Evolutionary conservation across 2,113 vertebrate genomes (phyloP).

Genomic region (Sula dactylatra): DNA sequence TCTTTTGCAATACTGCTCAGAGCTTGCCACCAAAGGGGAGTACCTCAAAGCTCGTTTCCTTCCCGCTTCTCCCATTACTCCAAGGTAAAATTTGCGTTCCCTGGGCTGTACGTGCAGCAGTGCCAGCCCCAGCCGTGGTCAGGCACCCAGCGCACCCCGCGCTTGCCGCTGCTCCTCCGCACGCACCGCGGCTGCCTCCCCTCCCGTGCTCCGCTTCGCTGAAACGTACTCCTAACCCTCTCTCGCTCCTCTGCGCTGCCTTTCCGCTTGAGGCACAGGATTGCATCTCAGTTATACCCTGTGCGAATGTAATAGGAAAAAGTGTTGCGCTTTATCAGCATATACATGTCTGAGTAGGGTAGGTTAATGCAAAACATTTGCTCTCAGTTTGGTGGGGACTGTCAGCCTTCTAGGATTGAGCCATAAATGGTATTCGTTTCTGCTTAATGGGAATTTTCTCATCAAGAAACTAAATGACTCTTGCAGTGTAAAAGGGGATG

Average conservation of each 20-base stretch:
- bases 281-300: neutral
- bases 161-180: neutral
- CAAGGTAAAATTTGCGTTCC: accelerated
- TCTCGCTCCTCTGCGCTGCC: neutral
- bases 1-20: neutral
- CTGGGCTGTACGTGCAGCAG: neutral
- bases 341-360: accelerated
- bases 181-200: neutral
- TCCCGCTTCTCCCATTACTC: neutral
- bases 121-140: neutral
- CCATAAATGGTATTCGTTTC: neutral
- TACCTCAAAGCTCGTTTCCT: neutral
- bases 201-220: neutral
- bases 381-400: neutral
- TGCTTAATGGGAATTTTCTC: neutral
- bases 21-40: neutral
- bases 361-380: neutral
- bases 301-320: accelerated
- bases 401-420: neutral
- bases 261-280: neutral
- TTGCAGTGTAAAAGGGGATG: neutral
- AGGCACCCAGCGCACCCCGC: neutral
- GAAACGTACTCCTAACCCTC: neutral
- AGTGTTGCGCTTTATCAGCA: accelerated
- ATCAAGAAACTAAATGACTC: neutral